These are phyloP conservation scores for Bombus confusus DNA, from an alignment of 1,140 invertebrate genomes.

Conservation along the genomic window DNA sequence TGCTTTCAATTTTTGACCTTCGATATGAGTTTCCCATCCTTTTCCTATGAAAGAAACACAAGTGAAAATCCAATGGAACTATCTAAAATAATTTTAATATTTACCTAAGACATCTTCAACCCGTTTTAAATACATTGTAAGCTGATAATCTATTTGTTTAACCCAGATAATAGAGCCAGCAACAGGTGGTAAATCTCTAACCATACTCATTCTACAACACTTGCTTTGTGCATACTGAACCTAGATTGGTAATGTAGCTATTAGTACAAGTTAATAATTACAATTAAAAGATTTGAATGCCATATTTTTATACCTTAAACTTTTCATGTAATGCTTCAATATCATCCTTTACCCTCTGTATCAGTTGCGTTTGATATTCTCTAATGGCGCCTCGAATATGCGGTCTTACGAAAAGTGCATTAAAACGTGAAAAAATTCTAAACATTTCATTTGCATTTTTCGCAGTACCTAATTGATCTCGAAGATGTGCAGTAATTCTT, in stretches of 20 bases:
- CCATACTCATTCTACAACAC: slow-evolving; percentile 93
- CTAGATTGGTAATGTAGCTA: slow-evolving; percentile 77
- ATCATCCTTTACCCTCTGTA: slow-evolving; percentile 99
- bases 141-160: slow-evolving; percentile 98
- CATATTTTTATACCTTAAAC: slow-evolving; percentile 90
- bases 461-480: slow-evolving; percentile 98
- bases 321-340: slow-evolving; percentile 99
- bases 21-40: slow-evolving; percentile 99
- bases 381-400: slow-evolving; percentile 99
- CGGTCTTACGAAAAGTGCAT: slow-evolving; percentile 98
- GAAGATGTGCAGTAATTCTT: slow-evolving; percentile 96
- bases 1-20: slow-evolving; percentile 98
- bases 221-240: slow-evolving; percentile 97
- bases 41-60: slow-evolving; percentile 85
- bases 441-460: slow-evolving; percentile 99
- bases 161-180: slow-evolving; percentile 99
- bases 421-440: slow-evolving; percentile 98
- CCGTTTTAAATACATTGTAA: slow-evolving; percentile 97
- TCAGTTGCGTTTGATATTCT: slow-evolving; percentile 99
- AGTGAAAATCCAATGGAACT: background rate
- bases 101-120: slow-evolving; percentile 98
- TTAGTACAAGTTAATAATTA: slow-evolving; percentile 16
- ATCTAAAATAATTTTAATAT: slow-evolving; percentile 26
- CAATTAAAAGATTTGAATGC: background rate
- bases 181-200: slow-evolving; percentile 97